Evolutionary conservation across 2,888 invertebrate genomes (phyloP).

Genomic region (Copidosoma aretas): DNA sequence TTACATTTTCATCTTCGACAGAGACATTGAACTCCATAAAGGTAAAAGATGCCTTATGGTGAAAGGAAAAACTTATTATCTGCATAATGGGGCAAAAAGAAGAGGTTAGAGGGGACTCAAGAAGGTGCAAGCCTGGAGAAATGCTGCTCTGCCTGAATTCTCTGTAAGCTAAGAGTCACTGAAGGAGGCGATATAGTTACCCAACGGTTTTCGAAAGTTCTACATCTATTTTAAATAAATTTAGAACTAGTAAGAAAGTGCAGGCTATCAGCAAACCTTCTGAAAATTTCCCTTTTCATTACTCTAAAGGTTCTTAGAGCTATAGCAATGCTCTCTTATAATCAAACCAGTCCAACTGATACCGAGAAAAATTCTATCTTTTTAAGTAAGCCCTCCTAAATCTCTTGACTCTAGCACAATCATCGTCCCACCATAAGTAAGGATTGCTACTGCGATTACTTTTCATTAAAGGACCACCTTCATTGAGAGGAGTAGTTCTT

Average conservation of each 20-base stretch:
- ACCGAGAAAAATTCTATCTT: no score
- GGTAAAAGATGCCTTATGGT: background rate
- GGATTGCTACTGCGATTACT: no score
- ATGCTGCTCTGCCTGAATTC: background rate
- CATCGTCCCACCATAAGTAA: no score
- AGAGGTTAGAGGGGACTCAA: background rate
- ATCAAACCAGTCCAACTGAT: no score
- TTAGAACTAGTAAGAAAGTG: no score
- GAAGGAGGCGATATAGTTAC: background rate
- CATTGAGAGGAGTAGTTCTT: no score
- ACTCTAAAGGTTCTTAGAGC: conserved; percentile 5
- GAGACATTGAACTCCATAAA: background rate
- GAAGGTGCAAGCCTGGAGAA: background rate
- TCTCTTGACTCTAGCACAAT: no score
- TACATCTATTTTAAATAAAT: no score
- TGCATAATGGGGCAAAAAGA: background rate
- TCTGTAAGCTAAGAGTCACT: background rate
- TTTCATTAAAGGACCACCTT: no score
- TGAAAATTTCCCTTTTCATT: conserved; percentile 1
- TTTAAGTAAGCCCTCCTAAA: no score
- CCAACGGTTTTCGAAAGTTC: background rate
- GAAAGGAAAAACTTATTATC: background rate
- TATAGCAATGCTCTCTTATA: no score
- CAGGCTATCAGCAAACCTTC: background rate
- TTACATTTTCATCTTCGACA: background rate